Conservation (phyloP, 2,888 invertebrate species). For the Cheilosia vernalis region DNA sequence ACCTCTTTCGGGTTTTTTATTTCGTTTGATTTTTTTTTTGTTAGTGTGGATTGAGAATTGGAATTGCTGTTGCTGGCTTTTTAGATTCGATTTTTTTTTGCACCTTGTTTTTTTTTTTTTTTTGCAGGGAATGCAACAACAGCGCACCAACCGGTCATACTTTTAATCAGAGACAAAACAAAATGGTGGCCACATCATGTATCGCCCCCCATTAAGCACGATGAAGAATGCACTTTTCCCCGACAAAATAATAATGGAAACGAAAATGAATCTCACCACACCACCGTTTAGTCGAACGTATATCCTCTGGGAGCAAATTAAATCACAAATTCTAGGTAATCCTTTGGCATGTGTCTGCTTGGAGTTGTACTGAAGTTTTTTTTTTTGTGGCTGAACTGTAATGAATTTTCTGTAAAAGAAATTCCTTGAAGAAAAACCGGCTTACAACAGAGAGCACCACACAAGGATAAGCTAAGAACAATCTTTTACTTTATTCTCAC, state of each 20-base stretch:
- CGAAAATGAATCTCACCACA: conserved; percentile 38
- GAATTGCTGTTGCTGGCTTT: conserved; percentile 23
- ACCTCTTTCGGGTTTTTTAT: conserved; percentile 7
- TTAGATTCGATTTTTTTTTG: conserved; percentile 1
- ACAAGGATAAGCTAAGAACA: conserved; percentile 37
- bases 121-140: conserved; percentile 73
- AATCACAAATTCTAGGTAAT: conserved; percentile 17
- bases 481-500: conserved; percentile 32
- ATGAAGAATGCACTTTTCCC: conserved; percentile 34
- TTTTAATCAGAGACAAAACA: conserved; percentile 77
- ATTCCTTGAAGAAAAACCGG: conserved; percentile 26
- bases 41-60: conserved; percentile 2
- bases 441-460: conserved; percentile 34
- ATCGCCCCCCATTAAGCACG: conserved; percentile 47
- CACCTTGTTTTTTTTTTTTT: conserved; percentile 11
- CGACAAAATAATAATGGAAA: not conserved
- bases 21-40: not conserved
- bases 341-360: conserved; percentile 4
- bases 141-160: conserved; percentile 75
- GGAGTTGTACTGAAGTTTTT: not conserved
- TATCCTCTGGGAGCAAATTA: conserved; percentile 8
- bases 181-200: conserved; percentile 79
- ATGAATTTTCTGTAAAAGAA: not conserved
- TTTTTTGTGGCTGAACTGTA: not conserved
- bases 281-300: conserved; percentile 8